A percentile compares a stretch with the other conserved stretches of the same genome.
Conservation (phyloP, 2,888 invertebrate species). For the Stegophylla sp. region DNA sequence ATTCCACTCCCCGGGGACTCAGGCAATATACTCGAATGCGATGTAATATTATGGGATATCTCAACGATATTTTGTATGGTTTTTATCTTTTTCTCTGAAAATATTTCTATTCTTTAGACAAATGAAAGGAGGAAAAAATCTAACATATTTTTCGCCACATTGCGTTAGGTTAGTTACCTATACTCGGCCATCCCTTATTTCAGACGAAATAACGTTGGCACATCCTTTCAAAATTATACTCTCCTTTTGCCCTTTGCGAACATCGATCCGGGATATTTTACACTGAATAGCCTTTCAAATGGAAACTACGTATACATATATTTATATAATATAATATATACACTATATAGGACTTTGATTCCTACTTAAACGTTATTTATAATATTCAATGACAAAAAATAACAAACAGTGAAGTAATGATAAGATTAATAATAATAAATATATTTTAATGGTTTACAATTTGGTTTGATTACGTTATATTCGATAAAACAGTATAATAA, state of each 20-base stretch:
- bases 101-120: constrained; percentile 20
- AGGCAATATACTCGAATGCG: constrained; percentile 11
- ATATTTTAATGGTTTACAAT: too few species aligned
- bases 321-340: too few species aligned
- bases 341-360: too few species aligned
- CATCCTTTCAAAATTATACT: constrained; percentile 8
- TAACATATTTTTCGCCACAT: not conserved
- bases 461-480: too few species aligned
- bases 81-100: not conserved
- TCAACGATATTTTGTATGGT: not conserved
- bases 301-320: too few species aligned
- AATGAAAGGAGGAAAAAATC: not conserved
- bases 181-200: not conserved
- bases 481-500: too few species aligned
- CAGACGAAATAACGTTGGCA: not conserved
- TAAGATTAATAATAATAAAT: too few species aligned
- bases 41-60: constrained; percentile 13
- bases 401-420: too few species aligned
- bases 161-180: too few species aligned
- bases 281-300: not conserved
- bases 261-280: not conserved
- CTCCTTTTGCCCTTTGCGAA: not conserved
- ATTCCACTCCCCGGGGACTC: constrained; percentile 9
- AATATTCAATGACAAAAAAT: too few species aligned
- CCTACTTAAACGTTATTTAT: too few species aligned